Base-by-base conservation (phyloP, 92 coral and sea anemone species). In the Montipora capitata region DNA sequence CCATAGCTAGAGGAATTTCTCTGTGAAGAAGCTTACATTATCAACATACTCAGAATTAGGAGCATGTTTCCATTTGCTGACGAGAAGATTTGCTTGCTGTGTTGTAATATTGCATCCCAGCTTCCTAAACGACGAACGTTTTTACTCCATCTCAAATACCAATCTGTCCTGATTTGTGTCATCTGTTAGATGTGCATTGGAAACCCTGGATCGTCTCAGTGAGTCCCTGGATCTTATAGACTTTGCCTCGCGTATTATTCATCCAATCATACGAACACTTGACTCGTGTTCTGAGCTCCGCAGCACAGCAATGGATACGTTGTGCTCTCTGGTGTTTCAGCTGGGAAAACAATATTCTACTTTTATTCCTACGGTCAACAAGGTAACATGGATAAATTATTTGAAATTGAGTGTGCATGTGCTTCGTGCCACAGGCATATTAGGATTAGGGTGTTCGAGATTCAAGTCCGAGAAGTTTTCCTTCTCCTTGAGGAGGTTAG, bases 211-310 rank as follows among this genome's bases (percentile, higher is more conserved):
- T 78, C 87, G 96, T 10, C 96, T 98, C 12, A 94, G 99, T 45
- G 99, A 98, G 79, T 95, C 98, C 11, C 94, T 98, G 67, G 99
- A 98, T 88, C 95, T 98, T 68, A 98, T 96, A 8, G 99, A 98
- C 90, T 96, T 98, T 78, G 99, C 98, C 5, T 96, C 98, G 44
- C 81, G 99, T 10, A 96, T 98, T 73, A 95, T 96, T 49, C 99
- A 98, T 58, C 98, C 99, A 0, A 89, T 98, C 35, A 98, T 98
- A 13, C 90, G 99, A 35, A 89, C 98, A 12, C 88, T 98, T 77
- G 99, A 98, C 96, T 83, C 94, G 17, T 84, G 92, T 18, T 95
- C 98, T 40, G 99, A 98, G 10, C 89, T 98, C 65, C 97, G 98
- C 58, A 63, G 11, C 27, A 96, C 98, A 41, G 99, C 99, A 16